Evolutionary conservation across 1,140 invertebrate genomes (phyloP), one percentile per base, ranked within the genome.

Genomic region (Telenomus remus): DNA sequence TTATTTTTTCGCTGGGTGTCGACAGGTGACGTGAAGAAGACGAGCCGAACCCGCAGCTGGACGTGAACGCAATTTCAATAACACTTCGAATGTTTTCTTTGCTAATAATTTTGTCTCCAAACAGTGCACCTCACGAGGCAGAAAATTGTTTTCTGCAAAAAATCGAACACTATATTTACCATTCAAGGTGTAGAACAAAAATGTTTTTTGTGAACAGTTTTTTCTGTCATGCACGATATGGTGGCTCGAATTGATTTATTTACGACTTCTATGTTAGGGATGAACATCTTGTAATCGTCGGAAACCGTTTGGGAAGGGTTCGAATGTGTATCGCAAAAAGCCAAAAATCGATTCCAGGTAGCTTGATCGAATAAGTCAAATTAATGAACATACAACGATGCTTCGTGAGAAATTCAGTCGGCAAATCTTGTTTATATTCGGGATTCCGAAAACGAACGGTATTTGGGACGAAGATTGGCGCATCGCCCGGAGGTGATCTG

Each of bases 341-440:
- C 47, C 34, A 34, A 44, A 63, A 75, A 75, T 75, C 72, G 72
- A 63, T 75, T 75, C 72, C 64, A 63, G 64, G 72, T 75, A 75
- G 14, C 46, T 11, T 46, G 57, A 68, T 68, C 59, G 48, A 75
- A 64, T 69, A 75, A 75, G 51, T 68, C 64, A 53, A 69, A 68
- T 65, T 75, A 53, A 75, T 48, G 50, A 74, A 54, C 55, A 10
- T 68, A 63, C 37, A 49, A 44, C 43, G n/a, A n/a, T n/a, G 8
- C 15, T 16, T 10, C 10, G 42, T 10, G 39, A 19, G 15, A 63
- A 74, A 68, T 74, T 56, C 59, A 60, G 59, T 64, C 72, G 64
- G 16, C 65, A 75, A 53, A 64, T 69, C 59, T 53, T 27, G 54
- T 59, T 27, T 75, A 57, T 43, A 64, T 69, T 39, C 10, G 12